A percentile compares a stretch with the other conserved stretches of the same genome.
Conservation (phyloP, 1,140 invertebrate species). For the Trachymyrmex septentrionalis region DNA sequence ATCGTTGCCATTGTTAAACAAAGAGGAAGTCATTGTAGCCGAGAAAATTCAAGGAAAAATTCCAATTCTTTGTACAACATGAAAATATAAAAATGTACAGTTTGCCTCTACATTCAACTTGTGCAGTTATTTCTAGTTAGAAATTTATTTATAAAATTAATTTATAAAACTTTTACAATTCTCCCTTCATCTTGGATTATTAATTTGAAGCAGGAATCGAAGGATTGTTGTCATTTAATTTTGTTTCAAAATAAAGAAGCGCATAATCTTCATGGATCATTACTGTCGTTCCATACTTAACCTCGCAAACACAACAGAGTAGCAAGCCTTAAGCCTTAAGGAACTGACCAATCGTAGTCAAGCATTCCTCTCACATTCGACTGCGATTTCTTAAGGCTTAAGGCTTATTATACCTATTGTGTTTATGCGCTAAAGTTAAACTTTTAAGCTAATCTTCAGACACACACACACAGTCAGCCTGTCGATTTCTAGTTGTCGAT, state of each 20-base stretch:
- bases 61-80: not conserved
- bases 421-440: not conserved
- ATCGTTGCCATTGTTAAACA: not conserved
- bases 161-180: not conserved
- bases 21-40: not conserved
- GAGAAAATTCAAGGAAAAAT: not conserved
- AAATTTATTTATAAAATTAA: not conserved
- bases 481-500: not conserved
- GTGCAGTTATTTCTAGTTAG: not conserved
- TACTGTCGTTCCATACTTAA: not conserved
- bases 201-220: not conserved
- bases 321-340: too few relatives aligned
- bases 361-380: too few relatives aligned
- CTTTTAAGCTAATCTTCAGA: not conserved
- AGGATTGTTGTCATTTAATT: not conserved
- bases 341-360: too few relatives aligned
- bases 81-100: not conserved
- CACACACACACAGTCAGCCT: not conserved
- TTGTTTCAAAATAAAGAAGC: not conserved
- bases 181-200: not conserved
- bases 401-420: too few relatives aligned
- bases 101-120: not conserved
- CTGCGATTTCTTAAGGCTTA: too few relatives aligned
- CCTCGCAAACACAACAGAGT: too few relatives aligned
- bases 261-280: not conserved